Conservation (phyloP, 2,113 vertebrate genomes). For the Castor canadensis region DNA sequence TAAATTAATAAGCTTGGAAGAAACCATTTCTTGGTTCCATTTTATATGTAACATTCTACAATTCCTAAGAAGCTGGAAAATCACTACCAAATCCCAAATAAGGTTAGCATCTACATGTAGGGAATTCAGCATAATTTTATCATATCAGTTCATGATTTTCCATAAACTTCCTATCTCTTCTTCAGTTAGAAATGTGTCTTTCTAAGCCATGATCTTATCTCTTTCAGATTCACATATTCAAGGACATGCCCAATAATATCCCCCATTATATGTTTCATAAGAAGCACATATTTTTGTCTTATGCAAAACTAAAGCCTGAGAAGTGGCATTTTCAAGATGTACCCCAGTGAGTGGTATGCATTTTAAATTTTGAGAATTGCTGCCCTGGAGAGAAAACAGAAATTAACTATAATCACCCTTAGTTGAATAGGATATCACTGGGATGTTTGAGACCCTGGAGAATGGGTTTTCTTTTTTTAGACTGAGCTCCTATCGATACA, state of each 20-base stretch:
- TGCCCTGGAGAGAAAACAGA: neutral
- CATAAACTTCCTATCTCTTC: neutral
- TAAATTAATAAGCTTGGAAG: neutral
- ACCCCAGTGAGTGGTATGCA: neutral
- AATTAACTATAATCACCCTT: neutral
- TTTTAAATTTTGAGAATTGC: neutral
- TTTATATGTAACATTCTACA: neutral
- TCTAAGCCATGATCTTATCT: neutral
- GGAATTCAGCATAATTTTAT: neutral
- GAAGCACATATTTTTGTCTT: neutral
- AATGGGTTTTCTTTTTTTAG: neutral
- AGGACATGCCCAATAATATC: neutral
- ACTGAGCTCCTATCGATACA: neutral
- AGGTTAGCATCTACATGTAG: neutral
- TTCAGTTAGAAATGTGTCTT: neutral
- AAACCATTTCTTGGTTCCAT: neutral
- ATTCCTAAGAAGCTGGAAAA: neutral
- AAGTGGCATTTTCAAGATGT: neutral
- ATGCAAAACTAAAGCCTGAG: neutral
- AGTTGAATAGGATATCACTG: neutral
- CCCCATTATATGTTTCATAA: neutral
- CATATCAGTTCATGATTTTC: neutral
- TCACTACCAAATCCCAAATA: neutral
- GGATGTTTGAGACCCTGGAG: neutral
- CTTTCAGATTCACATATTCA: neutral